Base-by-base conservation (phyloP, 2,797 vertebrate species). In the Hybognathus amarus region DNA sequence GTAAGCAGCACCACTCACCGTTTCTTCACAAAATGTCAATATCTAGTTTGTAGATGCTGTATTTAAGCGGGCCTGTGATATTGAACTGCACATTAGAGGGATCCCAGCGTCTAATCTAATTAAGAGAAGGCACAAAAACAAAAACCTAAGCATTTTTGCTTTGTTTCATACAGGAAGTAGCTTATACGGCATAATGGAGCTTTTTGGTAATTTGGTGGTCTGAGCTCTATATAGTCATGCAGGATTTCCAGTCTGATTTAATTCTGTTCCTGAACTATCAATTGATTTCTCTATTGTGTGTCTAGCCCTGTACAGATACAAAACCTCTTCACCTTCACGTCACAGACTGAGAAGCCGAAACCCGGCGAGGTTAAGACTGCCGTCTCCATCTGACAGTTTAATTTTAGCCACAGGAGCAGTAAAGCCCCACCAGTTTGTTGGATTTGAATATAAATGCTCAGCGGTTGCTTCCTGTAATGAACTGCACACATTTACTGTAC, bases 321-420 rank as follows among this genome's bases (percentile, higher is more conserved):
- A 79, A 75, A 50, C 6, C 63, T 69, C 42, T 52, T 50, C 42
- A 71, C 36, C 71, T 56, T 66, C n/a, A 36, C 75, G 66, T 82
- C 77, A 59, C 18, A 40, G 64, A 69, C 52, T 40, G 78, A 63
- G 77, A 59, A 73, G 77, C 47, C 81, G 69, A 27, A 54, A 76
- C 64, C 42, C 17, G 27, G 77, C 33, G 42, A 78, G 67, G 63
- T 74, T 56, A 47, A n/a, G 56, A 52, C 63, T 63, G 54, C 83
- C 36, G 61, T 84, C 79, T 84, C 83, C 83, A 63, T 87, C 85
- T 85, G 77, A 87, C 85, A 84, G 66, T 71, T 71, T 85, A 78
- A 79, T 86, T 87, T 88, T 75, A 86, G 81, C 73, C 69, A 77
- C 67, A 71, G 71, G 83, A 85, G 83, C 70, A 77, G 71, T 70